Evolutionary conservation across 2,113 vertebrate genomes (phyloP).

Genomic region (Malaclemys terrapin): DNA sequence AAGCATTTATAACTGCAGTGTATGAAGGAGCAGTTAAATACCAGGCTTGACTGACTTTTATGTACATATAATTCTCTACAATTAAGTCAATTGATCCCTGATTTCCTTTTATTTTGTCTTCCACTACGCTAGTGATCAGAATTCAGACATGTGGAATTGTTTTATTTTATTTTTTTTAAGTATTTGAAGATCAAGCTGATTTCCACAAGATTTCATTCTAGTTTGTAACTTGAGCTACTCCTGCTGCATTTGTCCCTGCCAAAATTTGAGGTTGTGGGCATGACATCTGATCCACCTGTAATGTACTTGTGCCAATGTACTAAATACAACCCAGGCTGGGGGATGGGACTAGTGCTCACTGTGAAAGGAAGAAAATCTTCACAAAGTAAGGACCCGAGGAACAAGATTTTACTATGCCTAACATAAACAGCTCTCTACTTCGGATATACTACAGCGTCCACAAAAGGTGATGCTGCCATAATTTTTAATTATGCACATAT

Average conservation of each 20-base stretch:
- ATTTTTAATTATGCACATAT: background rate
- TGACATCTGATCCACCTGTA: background rate
- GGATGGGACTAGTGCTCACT: background rate
- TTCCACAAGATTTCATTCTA: background rate
- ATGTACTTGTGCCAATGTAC: background rate
- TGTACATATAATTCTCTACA: background rate
- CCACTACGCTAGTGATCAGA: background rate
- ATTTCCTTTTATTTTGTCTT: background rate
- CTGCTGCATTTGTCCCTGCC: background rate
- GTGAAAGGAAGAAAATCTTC: background rate
- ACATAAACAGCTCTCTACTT: background rate
- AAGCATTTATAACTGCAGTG: background rate
- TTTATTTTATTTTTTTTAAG: background rate
- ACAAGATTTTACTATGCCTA: background rate
- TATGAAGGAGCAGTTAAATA: background rate
- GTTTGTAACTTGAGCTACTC: background rate
- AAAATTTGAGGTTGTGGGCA: background rate
- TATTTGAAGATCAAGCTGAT: background rate
- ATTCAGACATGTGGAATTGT: background rate
- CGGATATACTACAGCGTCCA: rapidly evolving
- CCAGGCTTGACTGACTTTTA: rapidly evolving
- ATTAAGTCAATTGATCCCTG: background rate
- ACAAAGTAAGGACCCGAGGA: background rate
- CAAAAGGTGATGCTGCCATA: background rate
- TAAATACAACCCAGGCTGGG: background rate